Evolutionary conservation across 2,797 vertebrate species (phyloP).

Genomic region (Chelon auratus): DNA sequence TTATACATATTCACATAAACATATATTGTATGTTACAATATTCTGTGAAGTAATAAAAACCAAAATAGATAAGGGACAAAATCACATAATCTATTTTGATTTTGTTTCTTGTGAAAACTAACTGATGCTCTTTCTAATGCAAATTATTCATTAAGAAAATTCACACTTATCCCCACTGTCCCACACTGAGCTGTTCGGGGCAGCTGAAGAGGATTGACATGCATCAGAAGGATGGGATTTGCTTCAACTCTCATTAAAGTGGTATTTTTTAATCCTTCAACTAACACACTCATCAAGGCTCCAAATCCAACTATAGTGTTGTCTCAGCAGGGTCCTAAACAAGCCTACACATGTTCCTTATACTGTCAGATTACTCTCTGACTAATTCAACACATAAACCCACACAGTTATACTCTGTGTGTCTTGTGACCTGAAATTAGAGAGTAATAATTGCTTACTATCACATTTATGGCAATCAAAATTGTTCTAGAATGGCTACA

Average conservation of each 20-base stretch:
- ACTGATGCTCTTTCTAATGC: no score
- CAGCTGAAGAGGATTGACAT: neutral
- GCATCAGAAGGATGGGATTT: neutral
- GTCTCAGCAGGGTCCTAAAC: conserved; percentile 41
- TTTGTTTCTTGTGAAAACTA: no score
- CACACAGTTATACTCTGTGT: conserved; percentile 2
- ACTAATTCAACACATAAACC: conserved; percentile 37
- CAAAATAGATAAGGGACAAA: no score
- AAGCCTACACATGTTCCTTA: conserved; percentile 50
- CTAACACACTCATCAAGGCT: conserved; percentile 11
- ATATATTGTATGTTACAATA: no score
- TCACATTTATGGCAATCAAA: neutral
- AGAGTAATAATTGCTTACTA: neutral
- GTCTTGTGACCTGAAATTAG: conserved; percentile 4
- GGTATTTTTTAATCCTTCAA: conserved; percentile 12
- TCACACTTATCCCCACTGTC: neutral
- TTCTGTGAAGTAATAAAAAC: no score
- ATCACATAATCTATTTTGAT: no score
- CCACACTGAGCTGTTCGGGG: neutral
- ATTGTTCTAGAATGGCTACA: neutral
- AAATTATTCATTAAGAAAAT: neutral
- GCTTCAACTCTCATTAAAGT: neutral
- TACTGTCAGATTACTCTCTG: conserved; percentile 37
- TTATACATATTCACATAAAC: no score
- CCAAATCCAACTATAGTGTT: conserved; percentile 33